phyloP scores from a whole-genome alignment of 2,888 invertebrate species.

The Lasius platythorax region DNA sequence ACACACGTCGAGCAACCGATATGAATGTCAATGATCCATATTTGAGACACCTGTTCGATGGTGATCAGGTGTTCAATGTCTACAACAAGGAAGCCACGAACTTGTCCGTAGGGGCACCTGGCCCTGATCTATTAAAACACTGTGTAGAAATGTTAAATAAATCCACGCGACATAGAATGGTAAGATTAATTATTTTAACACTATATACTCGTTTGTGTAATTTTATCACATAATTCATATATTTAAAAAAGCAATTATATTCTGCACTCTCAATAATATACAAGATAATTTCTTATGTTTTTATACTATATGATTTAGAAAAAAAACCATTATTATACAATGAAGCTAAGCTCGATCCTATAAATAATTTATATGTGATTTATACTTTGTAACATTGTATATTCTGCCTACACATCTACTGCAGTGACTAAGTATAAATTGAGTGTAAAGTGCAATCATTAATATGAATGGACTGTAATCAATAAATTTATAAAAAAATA shows the following conservation, averaged over 20 bases:
- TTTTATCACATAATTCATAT: background rate
- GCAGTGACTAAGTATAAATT: background rate
- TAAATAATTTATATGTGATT: background rate
- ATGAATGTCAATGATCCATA: conserved; percentile 77
- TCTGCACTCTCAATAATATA: background rate
- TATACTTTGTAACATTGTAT: background rate
- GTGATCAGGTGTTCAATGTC: conserved; percentile 85
- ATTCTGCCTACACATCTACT: background rate
- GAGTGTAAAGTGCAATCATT: background rate
- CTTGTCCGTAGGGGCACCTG: conserved; percentile 87
- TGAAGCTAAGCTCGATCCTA: background rate
- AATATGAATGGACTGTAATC: background rate
- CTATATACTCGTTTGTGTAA: background rate
- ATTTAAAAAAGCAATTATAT: background rate
- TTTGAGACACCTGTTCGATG: conserved; percentile 87
- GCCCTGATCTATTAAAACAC: conserved; percentile 86
- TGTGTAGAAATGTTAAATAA: conserved; percentile 86
- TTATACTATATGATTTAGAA: background rate
- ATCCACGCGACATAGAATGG: conserved; percentile 87
- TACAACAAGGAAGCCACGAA: conserved; percentile 86
- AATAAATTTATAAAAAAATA: background rate
- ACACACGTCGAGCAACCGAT: background rate
- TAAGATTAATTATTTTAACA: conserved; percentile 57
- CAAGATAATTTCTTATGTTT: background rate
- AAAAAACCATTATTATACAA: background rate